A percentile compares a stretch with the other conserved stretches of the same genome.
These are phyloP conservation scores for Drosophila prosaltans DNA, from an alignment of 1,140 invertebrate genomes.

Conservation along the genomic window DNA sequence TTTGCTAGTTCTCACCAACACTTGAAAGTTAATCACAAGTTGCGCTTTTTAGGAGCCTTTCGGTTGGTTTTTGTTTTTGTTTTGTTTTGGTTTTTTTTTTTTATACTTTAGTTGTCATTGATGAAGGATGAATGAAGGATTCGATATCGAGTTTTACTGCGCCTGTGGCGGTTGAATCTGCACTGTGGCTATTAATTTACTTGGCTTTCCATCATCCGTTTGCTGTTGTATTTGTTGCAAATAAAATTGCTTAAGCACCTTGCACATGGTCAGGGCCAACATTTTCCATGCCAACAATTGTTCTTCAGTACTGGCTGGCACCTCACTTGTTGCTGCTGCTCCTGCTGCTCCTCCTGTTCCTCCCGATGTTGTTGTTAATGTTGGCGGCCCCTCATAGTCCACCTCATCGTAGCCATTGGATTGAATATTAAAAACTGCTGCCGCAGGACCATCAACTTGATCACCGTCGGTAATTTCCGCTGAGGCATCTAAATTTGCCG, in stretches of 20 bases:
- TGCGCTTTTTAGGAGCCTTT: slow-evolving; percentile 72
- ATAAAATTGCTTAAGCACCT: slow-evolving; percentile 75
- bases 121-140: not conserved
- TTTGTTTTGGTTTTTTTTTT: not conserved
- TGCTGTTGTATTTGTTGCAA: slow-evolving; percentile 57
- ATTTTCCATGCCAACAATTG: slow-evolving; percentile 75
- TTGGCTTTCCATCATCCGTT: slow-evolving; percentile 41
- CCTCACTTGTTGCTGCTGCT: slow-evolving; percentile 55
- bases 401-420: slow-evolving; percentile 55
- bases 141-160: slow-evolving; percentile 45
- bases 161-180: slow-evolving; percentile 70
- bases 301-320: slow-evolving; percentile 59
- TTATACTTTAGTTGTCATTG: slow-evolving; percentile 13
- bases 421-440: slow-evolving; percentile 6
- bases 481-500: slow-evolving; percentile 24
- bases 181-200: slow-evolving; percentile 64
- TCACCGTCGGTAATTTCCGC: slow-evolving; percentile 57
- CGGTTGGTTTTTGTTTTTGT: slow-evolving; percentile 9
- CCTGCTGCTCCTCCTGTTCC: not conserved
- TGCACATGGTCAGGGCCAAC: slow-evolving; percentile 76
- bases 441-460: slow-evolving; percentile 64
- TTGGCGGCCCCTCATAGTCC: slow-evolving; percentile 59
- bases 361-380: not conserved
- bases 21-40: slow-evolving; percentile 72
- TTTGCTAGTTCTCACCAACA: slow-evolving; percentile 76